Conservation (phyloP, 2,113 vertebrate species). For the Phoenicopterus ruber region DNA sequence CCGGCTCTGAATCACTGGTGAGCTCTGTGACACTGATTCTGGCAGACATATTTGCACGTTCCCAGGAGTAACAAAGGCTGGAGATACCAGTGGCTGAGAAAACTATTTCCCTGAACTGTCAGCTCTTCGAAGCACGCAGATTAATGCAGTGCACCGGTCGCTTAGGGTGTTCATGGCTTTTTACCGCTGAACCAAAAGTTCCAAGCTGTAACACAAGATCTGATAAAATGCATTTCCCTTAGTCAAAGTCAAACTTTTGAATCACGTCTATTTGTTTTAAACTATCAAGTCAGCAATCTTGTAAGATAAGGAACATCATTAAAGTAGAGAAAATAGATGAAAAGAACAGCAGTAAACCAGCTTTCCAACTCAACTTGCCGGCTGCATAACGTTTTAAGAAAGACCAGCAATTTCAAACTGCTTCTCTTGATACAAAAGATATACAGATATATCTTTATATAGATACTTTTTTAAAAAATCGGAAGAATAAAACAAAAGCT, state of each 20-base stretch:
- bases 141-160: neutral
- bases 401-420: neutral
- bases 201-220: neutral
- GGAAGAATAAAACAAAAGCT: neutral
- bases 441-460: neutral
- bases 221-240: neutral
- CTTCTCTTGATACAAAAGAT: neutral
- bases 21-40: neutral
- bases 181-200: neutral
- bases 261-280: neutral
- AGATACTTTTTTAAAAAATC: neutral
- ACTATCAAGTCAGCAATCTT: neutral
- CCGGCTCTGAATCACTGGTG: neutral
- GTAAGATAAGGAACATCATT: neutral
- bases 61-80: neutral
- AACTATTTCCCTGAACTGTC: neutral
- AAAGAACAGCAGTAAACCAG: neutral
- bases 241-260: neutral
- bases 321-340: neutral
- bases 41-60: neutral
- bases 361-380: neutral
- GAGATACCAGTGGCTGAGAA: neutral
- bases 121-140: neutral
- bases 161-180: neutral
- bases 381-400: neutral